Evolutionary conservation across 2,888 invertebrate genomes (phyloP), one percentile per base, ranked within the genome.

Genomic region (Camponotus fellah): DNA sequence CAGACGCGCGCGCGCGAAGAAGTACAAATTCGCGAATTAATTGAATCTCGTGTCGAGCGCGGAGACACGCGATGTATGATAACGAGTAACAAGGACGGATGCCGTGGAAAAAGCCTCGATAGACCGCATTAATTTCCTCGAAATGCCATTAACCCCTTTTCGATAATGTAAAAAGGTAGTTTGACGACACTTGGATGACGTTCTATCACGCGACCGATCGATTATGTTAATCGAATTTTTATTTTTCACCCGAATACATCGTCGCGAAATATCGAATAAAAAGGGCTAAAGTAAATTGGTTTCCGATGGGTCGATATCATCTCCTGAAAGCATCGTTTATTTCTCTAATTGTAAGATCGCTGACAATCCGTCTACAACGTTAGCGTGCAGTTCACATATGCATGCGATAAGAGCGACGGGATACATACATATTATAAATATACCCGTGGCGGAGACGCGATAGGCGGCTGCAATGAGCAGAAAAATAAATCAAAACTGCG

Each of bases 401-500:
- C 26, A 26, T 68, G 82, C 85, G 91, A 88, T 89, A 88, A 88
- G 64, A 56, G 84, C 85, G 88, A 90, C 85, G 85, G 75, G 85
- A 64, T n/a, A n/a, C 65, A 53, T 80, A 80, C 76, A 60, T 81
- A 80, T 79, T 71, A 49, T 80, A 43, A 49, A 53, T 10, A 21
- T 34, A 56, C 17, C n/a, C 37, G 2, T 17, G 43, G 58, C 82
- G 81, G 46, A 62, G 83, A 69, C 72, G 56, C 64, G 84, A 84
- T 81, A 85, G 77, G 77, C 88, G 68, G n/a, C 79, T 53, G 74
- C 62, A 58, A 56, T 9, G 68, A 87, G 84, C 88, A 91, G 86
- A 92, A 90, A 90, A 92, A 85, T 89, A 86, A 88, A 86, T 60
- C 84, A 76, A 87, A 76, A 56, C 75, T 14, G 64, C 87, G 84